Evolutionary conservation across 2,888 invertebrate species (phyloP).

Genomic region (Rhabditoides inermis): DNA sequence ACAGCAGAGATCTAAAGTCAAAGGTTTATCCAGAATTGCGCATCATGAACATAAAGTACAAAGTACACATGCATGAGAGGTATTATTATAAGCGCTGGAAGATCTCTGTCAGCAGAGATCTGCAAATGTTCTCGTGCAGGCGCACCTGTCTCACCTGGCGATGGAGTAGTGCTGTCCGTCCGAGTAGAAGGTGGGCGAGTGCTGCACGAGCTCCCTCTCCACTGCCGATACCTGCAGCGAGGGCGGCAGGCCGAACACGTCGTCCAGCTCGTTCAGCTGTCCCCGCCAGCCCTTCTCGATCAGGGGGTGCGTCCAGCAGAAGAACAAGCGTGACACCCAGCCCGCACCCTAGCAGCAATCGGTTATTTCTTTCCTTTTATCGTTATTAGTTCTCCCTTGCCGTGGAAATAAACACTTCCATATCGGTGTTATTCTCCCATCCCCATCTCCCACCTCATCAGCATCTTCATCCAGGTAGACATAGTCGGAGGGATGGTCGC

Average conservation of each 20-base stretch:
- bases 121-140: background rate
- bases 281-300: constrained; percentile 68
- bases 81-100: no score
- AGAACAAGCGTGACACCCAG: constrained; percentile 32
- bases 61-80: no score
- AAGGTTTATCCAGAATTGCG: background rate
- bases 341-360: no score
- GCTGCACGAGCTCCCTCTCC: constrained; percentile 52
- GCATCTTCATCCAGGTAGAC: constrained; percentile 8
- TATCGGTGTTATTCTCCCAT: background rate
- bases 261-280: constrained; percentile 68
- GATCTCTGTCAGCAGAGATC: background rate
- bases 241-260: constrained; percentile 73
- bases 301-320: constrained; percentile 42
- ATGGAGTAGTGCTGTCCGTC: constrained; percentile 34
- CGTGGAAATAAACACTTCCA: constrained; percentile 8
- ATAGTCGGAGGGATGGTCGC: constrained; percentile 1
- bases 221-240: constrained; percentile 63
- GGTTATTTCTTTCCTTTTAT: no score
- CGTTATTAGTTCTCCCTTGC: no score
- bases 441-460: constrained; percentile 11
- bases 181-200: constrained; percentile 27
- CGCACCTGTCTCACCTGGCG: constrained; percentile 8
- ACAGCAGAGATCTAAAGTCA: constrained; percentile 12
- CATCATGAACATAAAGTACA: constrained; percentile 45